These are phyloP conservation scores for Ancistrus triradiatus DNA, from an alignment of 2,113 vertebrate genomes.

Conservation along the genomic window DNA sequence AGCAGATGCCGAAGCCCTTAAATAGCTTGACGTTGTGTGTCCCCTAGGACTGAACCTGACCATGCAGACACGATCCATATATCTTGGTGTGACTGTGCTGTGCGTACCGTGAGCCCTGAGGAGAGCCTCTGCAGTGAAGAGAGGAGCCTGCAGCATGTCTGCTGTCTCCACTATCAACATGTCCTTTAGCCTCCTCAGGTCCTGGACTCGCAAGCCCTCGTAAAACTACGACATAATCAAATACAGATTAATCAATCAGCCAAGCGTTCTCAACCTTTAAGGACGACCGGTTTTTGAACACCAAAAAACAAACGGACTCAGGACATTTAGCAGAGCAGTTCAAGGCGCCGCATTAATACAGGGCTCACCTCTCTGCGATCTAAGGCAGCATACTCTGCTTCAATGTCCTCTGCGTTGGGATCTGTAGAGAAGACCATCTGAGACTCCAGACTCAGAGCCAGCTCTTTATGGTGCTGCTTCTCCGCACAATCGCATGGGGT, in stretches of 20 bases:
- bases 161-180: constrained; percentile 98
- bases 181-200: constrained; percentile 90
- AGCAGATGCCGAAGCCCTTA: too few relatives aligned
- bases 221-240: constrained; percentile 57
- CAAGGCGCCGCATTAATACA: too few relatives aligned
- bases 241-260: constrained; percentile 4
- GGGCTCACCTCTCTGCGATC: constrained; percentile 90
- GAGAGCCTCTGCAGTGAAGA: constrained; percentile 95
- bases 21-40: too few relatives aligned
- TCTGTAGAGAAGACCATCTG: constrained; percentile 98
- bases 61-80: constrained; percentile 16
- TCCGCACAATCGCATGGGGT: constrained; percentile 98
- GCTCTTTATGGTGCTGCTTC: constrained; percentile 93
- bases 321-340: not conserved
- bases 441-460: constrained; percentile 95
- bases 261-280: not conserved
- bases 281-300: not conserved
- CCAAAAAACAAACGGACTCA: not conserved
- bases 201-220: constrained; percentile 90
- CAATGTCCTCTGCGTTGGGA: constrained; percentile 89
- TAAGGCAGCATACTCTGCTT: constrained; percentile 93
- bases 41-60: not conserved
- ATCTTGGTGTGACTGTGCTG: not conserved
- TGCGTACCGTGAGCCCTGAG: constrained; percentile 90
- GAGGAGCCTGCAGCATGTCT: constrained; percentile 95